phyloP scores from a whole-genome alignment of 1,140 invertebrate species.

The Cataglyphis hispanica region DNA sequence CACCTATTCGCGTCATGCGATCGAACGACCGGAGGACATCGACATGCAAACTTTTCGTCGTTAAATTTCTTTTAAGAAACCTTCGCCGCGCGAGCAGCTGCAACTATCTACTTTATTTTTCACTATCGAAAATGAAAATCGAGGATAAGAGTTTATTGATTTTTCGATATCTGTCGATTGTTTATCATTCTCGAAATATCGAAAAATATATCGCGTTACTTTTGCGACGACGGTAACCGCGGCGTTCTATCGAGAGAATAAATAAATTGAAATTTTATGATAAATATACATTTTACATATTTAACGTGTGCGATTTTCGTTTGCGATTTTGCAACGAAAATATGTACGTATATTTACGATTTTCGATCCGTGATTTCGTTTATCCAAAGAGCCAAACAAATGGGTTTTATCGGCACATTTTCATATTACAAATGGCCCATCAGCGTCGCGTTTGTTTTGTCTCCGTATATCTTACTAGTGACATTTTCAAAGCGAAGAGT shows the following conservation, averaged over 20 bases:
- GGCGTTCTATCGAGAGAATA: not conserved
- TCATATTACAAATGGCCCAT: slow-evolving; percentile 33
- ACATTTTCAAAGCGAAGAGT: slow-evolving; percentile 48
- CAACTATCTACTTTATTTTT: not conserved
- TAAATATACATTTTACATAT: slow-evolving; percentile 25
- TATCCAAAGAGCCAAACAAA: slow-evolving; percentile 7
- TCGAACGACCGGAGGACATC: not conserved
- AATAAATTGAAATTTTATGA: slow-evolving; percentile 38
- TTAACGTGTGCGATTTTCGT: not conserved
- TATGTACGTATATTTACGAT: not conserved
- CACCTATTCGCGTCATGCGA: not conserved
- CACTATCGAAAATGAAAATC: not conserved
- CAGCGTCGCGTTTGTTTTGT: slow-evolving; percentile 6
- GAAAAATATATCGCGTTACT: not conserved
- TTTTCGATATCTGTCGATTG: not conserved
- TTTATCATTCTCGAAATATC: not conserved
- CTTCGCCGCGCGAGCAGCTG: not conserved
- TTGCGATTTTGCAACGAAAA: not conserved
- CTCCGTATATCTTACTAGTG: slow-evolving; percentile 28
- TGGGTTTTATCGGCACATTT: slow-evolving; percentile 14
- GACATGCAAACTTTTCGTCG: not conserved
- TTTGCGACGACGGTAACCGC: not conserved
- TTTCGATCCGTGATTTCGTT: slow-evolving; percentile 10
- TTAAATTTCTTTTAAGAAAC: slow-evolving; percentile 1
- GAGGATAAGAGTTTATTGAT: not conserved